Evolutionary conservation across 2,797 vertebrate species (phyloP).

Genomic region (Caiman crocodilus): DNA sequence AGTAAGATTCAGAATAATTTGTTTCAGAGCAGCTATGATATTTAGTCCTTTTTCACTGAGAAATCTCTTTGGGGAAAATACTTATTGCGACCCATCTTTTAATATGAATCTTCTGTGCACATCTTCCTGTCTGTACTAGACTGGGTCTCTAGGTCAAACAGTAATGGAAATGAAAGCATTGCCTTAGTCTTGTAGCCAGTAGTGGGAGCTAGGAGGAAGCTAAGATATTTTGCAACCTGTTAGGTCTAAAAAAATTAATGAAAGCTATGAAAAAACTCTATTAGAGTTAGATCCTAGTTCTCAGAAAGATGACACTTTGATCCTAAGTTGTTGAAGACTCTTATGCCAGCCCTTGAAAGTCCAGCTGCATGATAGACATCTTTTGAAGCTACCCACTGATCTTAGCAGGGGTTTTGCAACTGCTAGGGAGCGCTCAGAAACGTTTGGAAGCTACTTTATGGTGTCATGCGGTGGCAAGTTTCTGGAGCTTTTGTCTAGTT

Average conservation of each 20-base stretch:
- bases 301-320: not conserved
- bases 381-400: constrained; percentile 15
- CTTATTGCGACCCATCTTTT: not conserved
- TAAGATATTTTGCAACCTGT: not conserved
- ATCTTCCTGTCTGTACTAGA: not conserved
- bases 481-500: constrained; percentile 3
- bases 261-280: not conserved
- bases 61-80: not conserved
- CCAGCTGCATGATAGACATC: not conserved
- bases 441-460: constrained; percentile 17
- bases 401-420: not conserved
- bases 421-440: not conserved
- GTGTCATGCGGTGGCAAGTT: constrained; percentile 20
- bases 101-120: not conserved
- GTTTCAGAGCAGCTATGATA: not conserved
- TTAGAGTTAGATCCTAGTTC: not conserved
- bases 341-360: not conserved
- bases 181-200: not conserved
- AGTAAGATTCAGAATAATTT: not conserved
- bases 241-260: not conserved
- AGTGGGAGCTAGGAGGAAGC: not conserved
- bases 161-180: not conserved
- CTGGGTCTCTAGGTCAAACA: not conserved
- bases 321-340: not conserved
- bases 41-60: not conserved